phyloP scores from a whole-genome alignment of 2,888 invertebrate species.

The Lomographa bimaculata region DNA sequence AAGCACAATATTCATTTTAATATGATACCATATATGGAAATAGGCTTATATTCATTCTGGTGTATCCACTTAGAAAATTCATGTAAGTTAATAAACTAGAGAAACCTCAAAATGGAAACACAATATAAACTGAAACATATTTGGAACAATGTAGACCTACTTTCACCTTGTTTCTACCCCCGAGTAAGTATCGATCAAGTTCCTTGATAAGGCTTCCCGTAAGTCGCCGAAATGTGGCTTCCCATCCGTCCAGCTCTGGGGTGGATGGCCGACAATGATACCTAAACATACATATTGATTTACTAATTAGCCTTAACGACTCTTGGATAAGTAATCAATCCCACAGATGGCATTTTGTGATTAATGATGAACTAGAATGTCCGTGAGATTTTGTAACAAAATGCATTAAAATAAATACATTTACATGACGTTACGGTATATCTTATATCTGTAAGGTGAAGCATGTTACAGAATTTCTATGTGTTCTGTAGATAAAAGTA shows the following conservation, averaged over 20 bases:
- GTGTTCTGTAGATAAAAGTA: slow-evolving; percentile 2
- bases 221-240: slow-evolving; percentile 73
- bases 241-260: slow-evolving; percentile 49
- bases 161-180: slow-evolving; percentile 8
- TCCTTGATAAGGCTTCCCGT: slow-evolving; percentile 66
- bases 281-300: slow-evolving; percentile 13
- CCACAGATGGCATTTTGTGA: slow-evolving; percentile 7
- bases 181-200: slow-evolving; percentile 57
- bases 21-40: too few relatives aligned
- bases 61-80: too few relatives aligned
- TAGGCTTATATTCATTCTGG: too few relatives aligned
- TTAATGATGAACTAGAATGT: too few relatives aligned
- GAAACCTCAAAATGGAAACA: too few relatives aligned
- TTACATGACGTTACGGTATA: too few relatives aligned
- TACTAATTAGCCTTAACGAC: slow-evolving; percentile 21
- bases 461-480: too few relatives aligned
- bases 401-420: too few relatives aligned
- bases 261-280: slow-evolving; percentile 41
- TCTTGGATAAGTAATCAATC: slow-evolving; percentile 16
- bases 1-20: too few relatives aligned
- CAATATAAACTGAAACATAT: slow-evolving; percentile 2
- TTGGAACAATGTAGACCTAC: not conserved
- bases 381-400: too few relatives aligned
- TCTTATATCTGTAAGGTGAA: too few relatives aligned
- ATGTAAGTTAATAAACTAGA: too few relatives aligned